These are phyloP conservation scores for Scotopteryx bipunctaria DNA, from an alignment of 2,888 invertebrate species.

Conservation along the genomic window DNA sequence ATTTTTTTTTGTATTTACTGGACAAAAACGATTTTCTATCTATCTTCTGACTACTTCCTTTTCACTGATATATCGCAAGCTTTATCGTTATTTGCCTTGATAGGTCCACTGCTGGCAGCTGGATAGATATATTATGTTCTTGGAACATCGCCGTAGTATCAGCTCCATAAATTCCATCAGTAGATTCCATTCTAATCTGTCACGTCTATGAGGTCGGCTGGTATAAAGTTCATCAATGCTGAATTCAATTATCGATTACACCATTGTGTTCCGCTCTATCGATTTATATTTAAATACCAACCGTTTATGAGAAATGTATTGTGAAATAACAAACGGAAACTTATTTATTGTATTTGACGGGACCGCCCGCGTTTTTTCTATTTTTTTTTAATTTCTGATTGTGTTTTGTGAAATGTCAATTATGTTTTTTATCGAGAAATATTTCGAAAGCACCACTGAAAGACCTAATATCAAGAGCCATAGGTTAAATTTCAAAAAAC, in stretches of 20 bases:
- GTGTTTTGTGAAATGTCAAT: conserved; percentile 23
- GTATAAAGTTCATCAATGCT: conserved; percentile 83
- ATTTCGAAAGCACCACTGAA: too few species aligned
- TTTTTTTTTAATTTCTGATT: conserved; percentile 42
- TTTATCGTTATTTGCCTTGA: neutral
- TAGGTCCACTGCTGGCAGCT: too few species aligned
- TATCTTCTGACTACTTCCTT: too few species aligned
- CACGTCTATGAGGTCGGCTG: conserved; percentile 80
- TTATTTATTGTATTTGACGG: conserved; percentile 63
- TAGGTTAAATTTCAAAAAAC: too few species aligned
- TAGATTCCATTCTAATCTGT: conserved; percentile 81
- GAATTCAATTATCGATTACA: conserved; percentile 84
- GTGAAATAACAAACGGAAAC: conserved; percentile 72
- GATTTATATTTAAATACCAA: conserved; percentile 83
- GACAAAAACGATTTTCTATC: too few species aligned
- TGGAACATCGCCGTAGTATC: too few species aligned
- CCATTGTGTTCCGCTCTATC: conserved; percentile 81
- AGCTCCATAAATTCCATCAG: conserved; percentile 55
- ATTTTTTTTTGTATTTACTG: neutral
- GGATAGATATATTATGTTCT: too few species aligned
- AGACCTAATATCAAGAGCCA: too few species aligned
- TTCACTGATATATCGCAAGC: too few species aligned
- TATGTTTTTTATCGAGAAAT: conserved; percentile 1
- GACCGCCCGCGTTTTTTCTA: conserved; percentile 67
- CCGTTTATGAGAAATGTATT: conserved; percentile 79